Evolutionary conservation across 2,888 invertebrate genomes (phyloP).

Genomic region (Terebella lapidaria): DNA sequence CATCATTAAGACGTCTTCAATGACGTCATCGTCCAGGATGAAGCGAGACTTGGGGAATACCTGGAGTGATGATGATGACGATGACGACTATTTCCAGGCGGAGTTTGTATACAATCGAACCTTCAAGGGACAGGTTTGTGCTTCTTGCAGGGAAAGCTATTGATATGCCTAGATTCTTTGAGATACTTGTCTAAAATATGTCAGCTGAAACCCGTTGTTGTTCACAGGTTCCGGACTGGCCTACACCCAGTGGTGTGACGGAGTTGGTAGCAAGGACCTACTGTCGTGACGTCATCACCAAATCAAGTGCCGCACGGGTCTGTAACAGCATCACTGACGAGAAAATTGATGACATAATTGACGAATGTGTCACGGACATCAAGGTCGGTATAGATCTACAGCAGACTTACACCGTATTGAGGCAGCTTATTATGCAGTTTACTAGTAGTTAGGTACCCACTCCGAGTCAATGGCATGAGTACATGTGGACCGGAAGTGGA

Average conservation of each 20-base stretch:
- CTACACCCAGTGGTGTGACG: constrained; percentile 12
- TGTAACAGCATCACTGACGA: not conserved
- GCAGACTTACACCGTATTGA: no score
- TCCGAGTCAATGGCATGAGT: no score
- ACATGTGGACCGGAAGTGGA: no score
- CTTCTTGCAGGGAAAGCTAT: no score
- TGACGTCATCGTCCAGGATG: not conserved
- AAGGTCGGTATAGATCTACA: constrained; percentile 11
- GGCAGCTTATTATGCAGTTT: no score
- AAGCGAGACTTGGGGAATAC: constrained; percentile 2
- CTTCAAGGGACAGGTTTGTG: constrained; percentile 20
- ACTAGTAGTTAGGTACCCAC: no score
- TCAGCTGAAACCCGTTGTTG: no score
- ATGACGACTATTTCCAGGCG: constrained; percentile 19
- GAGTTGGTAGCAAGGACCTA: constrained; percentile 2
- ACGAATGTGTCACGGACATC: constrained; percentile 8
- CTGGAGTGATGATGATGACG: constrained; percentile 13
- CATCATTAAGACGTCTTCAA: not conserved
- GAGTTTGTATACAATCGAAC: constrained; percentile 17
- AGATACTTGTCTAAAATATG: not conserved
- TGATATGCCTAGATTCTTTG: not conserved
- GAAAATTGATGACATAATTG: constrained; percentile 1
- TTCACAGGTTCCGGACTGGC: constrained; percentile 7
- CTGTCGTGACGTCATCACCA: constrained; percentile 1
- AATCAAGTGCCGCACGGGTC: not conserved